A percentile compares a stretch with the other conserved stretches of the same genome.
Evolutionary conservation across 37 sponge, comb jelly and placozoan species (phyloP).

Genomic region (Halichondria panicea): DNA sequence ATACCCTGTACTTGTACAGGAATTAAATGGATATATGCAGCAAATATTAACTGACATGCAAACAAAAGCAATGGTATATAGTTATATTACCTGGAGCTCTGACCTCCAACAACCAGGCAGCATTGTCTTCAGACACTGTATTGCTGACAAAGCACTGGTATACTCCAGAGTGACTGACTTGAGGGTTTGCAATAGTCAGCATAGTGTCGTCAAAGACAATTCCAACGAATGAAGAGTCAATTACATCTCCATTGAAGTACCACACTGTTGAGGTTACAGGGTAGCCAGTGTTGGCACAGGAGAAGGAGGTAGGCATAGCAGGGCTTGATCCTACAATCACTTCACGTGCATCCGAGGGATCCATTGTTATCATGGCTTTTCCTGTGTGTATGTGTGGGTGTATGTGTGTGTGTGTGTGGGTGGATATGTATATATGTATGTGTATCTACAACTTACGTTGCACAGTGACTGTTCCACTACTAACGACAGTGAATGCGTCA

Average conservation of each 20-base stretch:
- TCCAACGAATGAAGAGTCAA: neutral
- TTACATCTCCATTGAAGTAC: slow-evolving; percentile 41
- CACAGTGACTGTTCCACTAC: too few relatives aligned
- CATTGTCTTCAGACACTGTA: neutral
- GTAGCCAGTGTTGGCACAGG: slow-evolving; percentile 23
- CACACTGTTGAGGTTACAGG: slow-evolving; percentile 26
- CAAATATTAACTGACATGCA: too few relatives aligned
- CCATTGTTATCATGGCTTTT: slow-evolving; percentile 4
- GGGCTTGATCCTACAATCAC: neutral
- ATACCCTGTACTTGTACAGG: too few relatives aligned
- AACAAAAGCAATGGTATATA: neutral
- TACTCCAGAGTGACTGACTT: slow-evolving; percentile 35
- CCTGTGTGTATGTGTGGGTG: too few relatives aligned
- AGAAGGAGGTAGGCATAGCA: slow-evolving; percentile 17
- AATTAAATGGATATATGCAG: too few relatives aligned
- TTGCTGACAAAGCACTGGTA: slow-evolving; percentile 64
- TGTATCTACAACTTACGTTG: too few relatives aligned
- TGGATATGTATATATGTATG: too few relatives aligned
- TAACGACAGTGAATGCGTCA: too few relatives aligned
- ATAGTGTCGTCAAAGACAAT: neutral
- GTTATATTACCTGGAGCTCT: slow-evolving; percentile 40
- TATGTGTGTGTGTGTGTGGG: too few relatives aligned
- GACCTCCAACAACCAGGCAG: slow-evolving; percentile 43
- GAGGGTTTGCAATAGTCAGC: slow-evolving; percentile 1
- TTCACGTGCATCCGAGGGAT: neutral